A percentile compares a stretch with the other conserved stretches of the same genome.
Conservation (phyloP, 2,797 vertebrate genomes). For the Intellagama lesueurii region DNA sequence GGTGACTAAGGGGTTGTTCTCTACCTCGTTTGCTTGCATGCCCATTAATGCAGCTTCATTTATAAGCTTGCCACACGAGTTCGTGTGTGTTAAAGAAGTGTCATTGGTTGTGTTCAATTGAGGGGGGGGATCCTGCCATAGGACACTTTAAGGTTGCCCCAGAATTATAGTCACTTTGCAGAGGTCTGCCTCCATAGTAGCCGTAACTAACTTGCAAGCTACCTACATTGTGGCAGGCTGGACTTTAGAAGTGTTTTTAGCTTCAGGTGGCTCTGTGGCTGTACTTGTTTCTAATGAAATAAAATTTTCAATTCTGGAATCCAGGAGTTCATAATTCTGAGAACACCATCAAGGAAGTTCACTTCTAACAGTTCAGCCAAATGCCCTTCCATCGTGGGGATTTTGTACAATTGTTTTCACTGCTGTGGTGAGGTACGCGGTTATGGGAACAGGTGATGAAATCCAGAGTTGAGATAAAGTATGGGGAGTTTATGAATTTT, state of each 20-base stretch:
- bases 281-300: not conserved
- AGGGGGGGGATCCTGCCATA: not conserved
- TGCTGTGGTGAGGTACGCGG: not conserved
- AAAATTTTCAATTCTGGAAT: not conserved
- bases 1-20: conserved; percentile 42
- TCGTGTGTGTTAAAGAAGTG: not conserved
- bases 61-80: not conserved
- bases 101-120: not conserved
- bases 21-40: not conserved
- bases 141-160: not conserved
- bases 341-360: not conserved
- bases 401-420: not conserved
- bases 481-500: not conserved
- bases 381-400: not conserved
- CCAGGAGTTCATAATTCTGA: not conserved
- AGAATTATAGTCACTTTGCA: conserved; percentile 3
- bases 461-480: not conserved
- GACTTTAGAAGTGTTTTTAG: conserved; percentile 5
- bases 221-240: not conserved
- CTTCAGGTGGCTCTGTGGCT: not conserved
- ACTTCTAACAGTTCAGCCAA: not conserved
- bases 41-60: not conserved
- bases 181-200: conserved; percentile 1
- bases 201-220: conserved; percentile 14
- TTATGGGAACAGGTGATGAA: not conserved